A percentile compares a stretch with the other conserved stretches of the same genome.
These are phyloP conservation scores for Sturmia bella DNA, from an alignment of 2,888 invertebrate species.

Conservation along the genomic window DNA sequence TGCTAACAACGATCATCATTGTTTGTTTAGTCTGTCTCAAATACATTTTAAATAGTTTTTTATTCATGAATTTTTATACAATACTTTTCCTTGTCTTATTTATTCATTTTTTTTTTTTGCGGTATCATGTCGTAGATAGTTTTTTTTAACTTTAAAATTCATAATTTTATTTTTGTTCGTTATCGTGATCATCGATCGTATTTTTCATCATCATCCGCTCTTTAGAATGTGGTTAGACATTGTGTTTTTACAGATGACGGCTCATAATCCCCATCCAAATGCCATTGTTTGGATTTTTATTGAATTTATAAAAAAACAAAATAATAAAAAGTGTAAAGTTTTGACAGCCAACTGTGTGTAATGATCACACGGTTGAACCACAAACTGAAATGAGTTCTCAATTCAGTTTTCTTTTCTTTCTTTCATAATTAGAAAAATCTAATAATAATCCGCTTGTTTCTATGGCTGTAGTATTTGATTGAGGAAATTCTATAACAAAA, in stretches of 20 bases:
- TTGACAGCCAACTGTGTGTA: conserved; percentile 60
- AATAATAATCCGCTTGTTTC: conserved; percentile 10
- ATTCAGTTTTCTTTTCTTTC: background rate
- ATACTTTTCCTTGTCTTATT: conserved; percentile 8
- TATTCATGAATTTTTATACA: conserved; percentile 5
- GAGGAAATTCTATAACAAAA: background rate
- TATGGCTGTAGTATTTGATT: background rate
- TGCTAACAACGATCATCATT: conserved; percentile 6
- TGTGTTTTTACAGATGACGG: conserved; percentile 61
- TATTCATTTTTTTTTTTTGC: conserved; percentile 43
- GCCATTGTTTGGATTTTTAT: conserved; percentile 30
- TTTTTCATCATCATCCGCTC: conserved; percentile 31
- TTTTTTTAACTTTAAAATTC: conserved; percentile 39
- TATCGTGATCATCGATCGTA: conserved; percentile 18
- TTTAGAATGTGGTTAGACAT: conserved; percentile 49
- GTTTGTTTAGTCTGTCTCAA: conserved; percentile 47
- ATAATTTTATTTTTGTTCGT: conserved; percentile 41
- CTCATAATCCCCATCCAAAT: conserved; percentile 48
- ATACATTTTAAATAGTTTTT: conserved; percentile 16
- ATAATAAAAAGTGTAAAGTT: conserved; percentile 56
- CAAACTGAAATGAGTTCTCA: background rate
- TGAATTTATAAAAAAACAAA: conserved; percentile 49
- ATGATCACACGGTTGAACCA: conserved; percentile 39
- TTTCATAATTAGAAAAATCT: conserved; percentile 3
- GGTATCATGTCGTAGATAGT: conserved; percentile 45